These are phyloP conservation scores for Sthenelais limicola DNA, from an alignment of 2,888 invertebrate genomes.

Conservation along the genomic window DNA sequence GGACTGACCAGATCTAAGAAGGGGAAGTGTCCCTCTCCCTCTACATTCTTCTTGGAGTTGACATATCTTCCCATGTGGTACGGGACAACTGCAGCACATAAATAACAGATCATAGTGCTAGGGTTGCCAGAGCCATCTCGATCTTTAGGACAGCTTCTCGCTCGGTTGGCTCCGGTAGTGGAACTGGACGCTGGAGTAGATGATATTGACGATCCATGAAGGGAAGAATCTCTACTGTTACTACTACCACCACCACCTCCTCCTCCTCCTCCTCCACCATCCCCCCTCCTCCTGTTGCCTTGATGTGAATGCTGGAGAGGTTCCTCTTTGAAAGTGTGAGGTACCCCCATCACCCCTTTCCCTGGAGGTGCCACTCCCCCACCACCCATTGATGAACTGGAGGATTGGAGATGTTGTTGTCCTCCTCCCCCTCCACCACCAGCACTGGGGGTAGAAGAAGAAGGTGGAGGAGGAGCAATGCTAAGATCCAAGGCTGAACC, in stretches of 20 bases:
- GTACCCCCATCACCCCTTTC: too few species aligned
- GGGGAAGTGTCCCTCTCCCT: slow-evolving; percentile 91
- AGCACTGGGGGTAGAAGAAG: too few species aligned
- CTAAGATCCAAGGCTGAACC: slow-evolving; percentile 63
- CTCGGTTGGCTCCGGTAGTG: too few species aligned
- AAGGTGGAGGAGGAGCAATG: slow-evolving; percentile 36
- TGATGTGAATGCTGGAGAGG: background rate
- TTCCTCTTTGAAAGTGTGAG: too few species aligned
- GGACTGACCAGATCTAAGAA: slow-evolving; percentile 87
- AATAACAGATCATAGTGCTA: slow-evolving; percentile 46
- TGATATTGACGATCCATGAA: slow-evolving; percentile 62
- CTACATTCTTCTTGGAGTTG: slow-evolving; percentile 87
- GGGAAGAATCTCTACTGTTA: background rate
- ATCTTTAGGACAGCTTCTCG: slow-evolving; percentile 17
- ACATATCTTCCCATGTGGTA: slow-evolving; percentile 83
- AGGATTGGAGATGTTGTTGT: too few species aligned
- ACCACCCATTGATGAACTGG: too few species aligned
- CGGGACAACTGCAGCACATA: slow-evolving; percentile 76
- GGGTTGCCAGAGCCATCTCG: background rate
- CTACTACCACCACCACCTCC: background rate
- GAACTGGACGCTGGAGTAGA: too few species aligned
- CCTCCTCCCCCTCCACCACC: too few species aligned
- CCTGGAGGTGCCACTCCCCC: too few species aligned
- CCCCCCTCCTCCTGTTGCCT: background rate
- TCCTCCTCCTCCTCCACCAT: background rate